phyloP scores from a whole-genome alignment of 1,140 invertebrate species.

The Limonius californicus region DNA sequence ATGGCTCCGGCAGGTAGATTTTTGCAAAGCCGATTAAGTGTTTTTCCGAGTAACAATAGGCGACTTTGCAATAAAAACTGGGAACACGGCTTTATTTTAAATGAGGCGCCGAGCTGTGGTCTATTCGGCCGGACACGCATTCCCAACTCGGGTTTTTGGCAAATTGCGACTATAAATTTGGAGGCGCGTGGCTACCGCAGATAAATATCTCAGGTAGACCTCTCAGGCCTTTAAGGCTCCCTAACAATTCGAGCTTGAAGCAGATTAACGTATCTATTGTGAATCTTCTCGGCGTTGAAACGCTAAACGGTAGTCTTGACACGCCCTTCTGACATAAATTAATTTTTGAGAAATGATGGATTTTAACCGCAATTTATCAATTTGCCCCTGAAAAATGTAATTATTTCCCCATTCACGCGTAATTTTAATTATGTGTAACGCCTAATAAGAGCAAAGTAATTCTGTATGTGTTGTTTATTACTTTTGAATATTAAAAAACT shows the following conservation, averaged over 20 bases:
- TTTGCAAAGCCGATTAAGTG: no score
- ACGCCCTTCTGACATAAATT: background rate
- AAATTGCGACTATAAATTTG: slow-evolving; percentile 36
- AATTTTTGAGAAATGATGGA: no score
- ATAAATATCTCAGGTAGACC: slow-evolving; percentile 30
- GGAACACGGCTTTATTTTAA: background rate
- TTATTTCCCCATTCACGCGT: no score
- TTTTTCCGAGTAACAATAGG: background rate
- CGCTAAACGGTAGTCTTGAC: background rate
- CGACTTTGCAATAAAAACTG: background rate
- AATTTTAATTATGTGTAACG: no score
- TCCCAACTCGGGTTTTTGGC: slow-evolving; percentile 33
- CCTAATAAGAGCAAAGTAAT: no score
- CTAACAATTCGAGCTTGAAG: slow-evolving; percentile 10
- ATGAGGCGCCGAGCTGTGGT: slow-evolving; percentile 26
- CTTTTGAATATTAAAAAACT: no score
- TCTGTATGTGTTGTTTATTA: no score
- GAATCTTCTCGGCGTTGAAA: background rate
- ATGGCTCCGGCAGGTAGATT: background rate
- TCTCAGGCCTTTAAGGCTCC: background rate
- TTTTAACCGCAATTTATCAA: no score
- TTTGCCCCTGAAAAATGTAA: no score
- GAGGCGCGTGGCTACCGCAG: slow-evolving; percentile 33
- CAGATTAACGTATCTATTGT: slow-evolving; percentile 7
- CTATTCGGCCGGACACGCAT: slow-evolving; percentile 25